Conservation (phyloP, 2,888 invertebrate genomes). For the Lymantria monacha region DNA sequence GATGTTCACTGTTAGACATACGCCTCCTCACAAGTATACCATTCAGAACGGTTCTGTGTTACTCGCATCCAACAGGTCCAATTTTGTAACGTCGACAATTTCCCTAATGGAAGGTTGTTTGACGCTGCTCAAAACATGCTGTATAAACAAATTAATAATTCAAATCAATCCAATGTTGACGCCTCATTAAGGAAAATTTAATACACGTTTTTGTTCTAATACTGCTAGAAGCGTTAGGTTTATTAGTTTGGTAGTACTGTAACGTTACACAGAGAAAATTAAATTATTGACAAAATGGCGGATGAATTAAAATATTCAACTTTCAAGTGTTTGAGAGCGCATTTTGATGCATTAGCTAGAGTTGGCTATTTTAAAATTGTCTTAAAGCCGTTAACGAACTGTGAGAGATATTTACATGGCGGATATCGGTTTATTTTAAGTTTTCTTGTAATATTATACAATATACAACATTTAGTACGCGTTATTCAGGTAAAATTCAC, state of each 20-base stretch:
- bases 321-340: constrained; percentile 50
- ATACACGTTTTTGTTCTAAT: constrained; percentile 1
- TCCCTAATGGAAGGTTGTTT: too few relatives aligned
- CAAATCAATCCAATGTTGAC: constrained; percentile 11
- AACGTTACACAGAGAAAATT: neutral
- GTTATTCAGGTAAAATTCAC: constrained; percentile 50
- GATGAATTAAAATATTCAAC: constrained; percentile 23
- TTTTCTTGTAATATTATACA: constrained; percentile 50
- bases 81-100: too few relatives aligned
- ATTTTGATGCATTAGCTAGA: constrained; percentile 56
- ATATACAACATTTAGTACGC: constrained; percentile 59
- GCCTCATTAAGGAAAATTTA: constrained; percentile 8
- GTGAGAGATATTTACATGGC: constrained; percentile 40
- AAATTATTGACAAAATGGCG: constrained; percentile 15
- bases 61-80: too few relatives aligned
- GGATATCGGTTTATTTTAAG: constrained; percentile 43
- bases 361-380: constrained; percentile 60
- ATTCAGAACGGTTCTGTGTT: too few relatives aligned
- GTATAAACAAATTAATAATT: too few relatives aligned
- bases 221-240: neutral
- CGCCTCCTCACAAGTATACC: too few relatives aligned
- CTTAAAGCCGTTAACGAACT: constrained; percentile 30
- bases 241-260: constrained; percentile 1
- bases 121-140: too few relatives aligned
- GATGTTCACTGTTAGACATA: too few relatives aligned